Evolutionary conservation across 2,888 invertebrate genomes (phyloP), one percentile per base, ranked within the genome.

Genomic region (Rhamnusium bicolor): DNA sequence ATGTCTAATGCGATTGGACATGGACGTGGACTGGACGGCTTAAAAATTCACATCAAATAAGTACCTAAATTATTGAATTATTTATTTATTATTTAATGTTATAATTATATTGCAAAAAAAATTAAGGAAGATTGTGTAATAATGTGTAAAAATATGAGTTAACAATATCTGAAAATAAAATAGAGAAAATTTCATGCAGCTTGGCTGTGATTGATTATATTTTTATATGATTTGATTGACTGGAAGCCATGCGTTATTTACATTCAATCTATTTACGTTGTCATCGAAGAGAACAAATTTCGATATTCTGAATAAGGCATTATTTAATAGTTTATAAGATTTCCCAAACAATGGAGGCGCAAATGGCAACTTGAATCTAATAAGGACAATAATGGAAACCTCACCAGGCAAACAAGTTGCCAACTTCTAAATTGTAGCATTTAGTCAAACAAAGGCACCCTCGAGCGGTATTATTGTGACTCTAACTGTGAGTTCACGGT

Each of bases 371-470:
- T 86, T 85, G 85, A 86, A 87, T 86, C 86, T 87, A 87, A 87
- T 87, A 87, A 87, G 86, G 86, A 86, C 86, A 87, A 87, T 87
- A 86, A 87, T 87, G 85, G 87, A 87, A 87, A 86, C 86, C 87
- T 86, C 85, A 83, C 83, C 85, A 83, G 80, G 85, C 86, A 86
- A 86, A 86, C 86, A 86, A 86, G 85, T 87, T 85, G 86, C 82
- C 86, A 87, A 87, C 87, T 87, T 87, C 87, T 85, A 87, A 87
- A 87, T 87, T 87, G 86, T 87, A 86, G 86, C 86, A 86, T 87
- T 87, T 87, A 87, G 87, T 86, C 87, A 87, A 87, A 87, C 87
- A 87, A 87, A 86, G 85, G 85, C 85, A 80, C 84, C 85, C 82
- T 82, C 82, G 83, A 83, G 85, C 84, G 81, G 85, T 84, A 80